Evolutionary conservation across 2,113 vertebrate genomes (phyloP).

Genomic region (Macquaria ambigua): DNA sequence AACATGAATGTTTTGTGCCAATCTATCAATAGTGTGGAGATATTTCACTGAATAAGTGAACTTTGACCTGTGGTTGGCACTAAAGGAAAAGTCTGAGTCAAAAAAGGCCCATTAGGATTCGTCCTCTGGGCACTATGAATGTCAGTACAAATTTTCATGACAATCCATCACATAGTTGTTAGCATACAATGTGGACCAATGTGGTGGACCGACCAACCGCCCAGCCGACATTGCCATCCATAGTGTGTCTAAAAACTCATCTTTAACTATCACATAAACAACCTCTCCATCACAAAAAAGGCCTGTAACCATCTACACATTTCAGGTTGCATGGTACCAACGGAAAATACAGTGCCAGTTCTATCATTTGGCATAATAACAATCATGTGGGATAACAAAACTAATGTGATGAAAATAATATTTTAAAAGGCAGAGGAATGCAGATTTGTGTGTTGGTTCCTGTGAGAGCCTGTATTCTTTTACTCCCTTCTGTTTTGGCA

Average conservation of each 20-base stretch:
- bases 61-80: neutral
- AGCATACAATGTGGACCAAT: neutral
- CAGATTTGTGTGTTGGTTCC: conserved; percentile 10
- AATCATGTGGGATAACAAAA: neutral
- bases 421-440: conserved; percentile 20
- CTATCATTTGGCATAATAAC: neutral
- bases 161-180: neutral
- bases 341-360: neutral
- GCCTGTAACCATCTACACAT: neutral
- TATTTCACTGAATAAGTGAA: no score
- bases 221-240: neutral
- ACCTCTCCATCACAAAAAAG: neutral
- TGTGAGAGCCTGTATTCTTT: conserved; percentile 14
- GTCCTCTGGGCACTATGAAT: no score
- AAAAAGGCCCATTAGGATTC: neutral
- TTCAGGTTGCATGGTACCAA: neutral
- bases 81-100: neutral
- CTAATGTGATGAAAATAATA: neutral
- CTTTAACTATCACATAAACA: neutral
- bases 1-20: neutral
- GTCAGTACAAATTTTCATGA: neutral
- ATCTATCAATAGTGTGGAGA: no score
- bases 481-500: conserved; percentile 16
- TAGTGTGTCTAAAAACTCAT: neutral
- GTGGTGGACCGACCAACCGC: neutral